Conservation (phyloP, 2,113 vertebrate species). For the Pseudorasbora parva region DNA sequence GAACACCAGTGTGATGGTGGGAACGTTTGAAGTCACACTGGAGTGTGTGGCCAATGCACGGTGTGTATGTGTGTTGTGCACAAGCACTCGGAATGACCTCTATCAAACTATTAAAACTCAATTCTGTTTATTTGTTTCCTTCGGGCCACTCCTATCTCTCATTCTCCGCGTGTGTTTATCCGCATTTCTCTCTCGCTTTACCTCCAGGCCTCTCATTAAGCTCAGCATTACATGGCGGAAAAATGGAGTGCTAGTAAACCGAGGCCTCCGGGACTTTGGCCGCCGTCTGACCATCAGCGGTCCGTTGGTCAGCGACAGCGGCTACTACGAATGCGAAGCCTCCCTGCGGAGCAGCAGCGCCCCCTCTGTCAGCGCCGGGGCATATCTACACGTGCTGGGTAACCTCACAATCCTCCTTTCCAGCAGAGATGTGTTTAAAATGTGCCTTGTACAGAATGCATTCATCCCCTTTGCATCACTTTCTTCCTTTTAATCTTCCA, state of each 20-base stretch:
- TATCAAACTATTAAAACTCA: conserved; percentile 38
- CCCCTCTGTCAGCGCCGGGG: conserved; percentile 79
- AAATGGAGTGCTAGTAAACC: conserved; percentile 79
- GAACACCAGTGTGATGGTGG: conserved; percentile 93
- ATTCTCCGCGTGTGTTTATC: conserved; percentile 14
- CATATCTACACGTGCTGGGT: conserved; percentile 89
- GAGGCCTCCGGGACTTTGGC: conserved; percentile 87
- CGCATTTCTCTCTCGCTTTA: neutral
- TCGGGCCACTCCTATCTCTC: conserved; percentile 18
- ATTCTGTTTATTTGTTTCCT: conserved; percentile 34
- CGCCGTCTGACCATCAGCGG: conserved; percentile 88
- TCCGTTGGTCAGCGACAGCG: conserved; percentile 82
- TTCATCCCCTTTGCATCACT: neutral
- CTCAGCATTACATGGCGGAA: conserved; percentile 93
- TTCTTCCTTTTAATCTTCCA: conserved; percentile 1
- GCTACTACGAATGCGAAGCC: conserved; percentile 93
- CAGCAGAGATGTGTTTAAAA: neutral
- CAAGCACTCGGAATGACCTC: conserved; percentile 31
- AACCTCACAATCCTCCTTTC: conserved; percentile 46
- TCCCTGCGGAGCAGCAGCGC: conserved; percentile 90
- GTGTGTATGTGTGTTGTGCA: conserved; percentile 64
- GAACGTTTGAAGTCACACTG: conserved; percentile 91
- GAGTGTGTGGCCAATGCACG: conserved; percentile 97
- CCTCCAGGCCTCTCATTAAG: conserved; percentile 88
- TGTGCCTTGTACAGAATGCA: conserved; percentile 71